These are phyloP conservation scores for Lepeophtheirus salmonis DNA, from an alignment of 1,140 invertebrate genomes.

Conservation along the genomic window DNA sequence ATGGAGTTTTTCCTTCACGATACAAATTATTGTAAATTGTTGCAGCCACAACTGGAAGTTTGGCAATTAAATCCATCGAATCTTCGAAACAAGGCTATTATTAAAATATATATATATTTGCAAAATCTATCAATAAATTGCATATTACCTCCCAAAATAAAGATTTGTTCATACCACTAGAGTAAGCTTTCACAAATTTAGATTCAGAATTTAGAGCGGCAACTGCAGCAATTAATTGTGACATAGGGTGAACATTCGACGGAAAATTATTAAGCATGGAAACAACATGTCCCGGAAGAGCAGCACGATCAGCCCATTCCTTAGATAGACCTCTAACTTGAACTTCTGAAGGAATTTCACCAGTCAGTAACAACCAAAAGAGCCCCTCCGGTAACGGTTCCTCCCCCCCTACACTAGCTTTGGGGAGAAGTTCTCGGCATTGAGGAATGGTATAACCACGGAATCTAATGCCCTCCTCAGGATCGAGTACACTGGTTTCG, in stretches of 20 bases:
- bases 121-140: too few relatives aligned
- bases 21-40: conserved; percentile 84
- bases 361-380: conserved; percentile 85
- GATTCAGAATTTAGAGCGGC: conserved; percentile 82
- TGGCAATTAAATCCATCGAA: conserved; percentile 86
- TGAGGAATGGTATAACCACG: conserved; percentile 86
- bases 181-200: conserved; percentile 78
- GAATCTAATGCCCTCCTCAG: conserved; percentile 89
- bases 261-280: conserved; percentile 90
- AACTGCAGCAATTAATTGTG: conserved; percentile 78
- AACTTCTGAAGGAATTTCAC: conserved; percentile 63
- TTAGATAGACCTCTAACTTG: conserved; percentile 51
- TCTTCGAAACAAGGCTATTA: conserved; percentile 76
- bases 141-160: conserved; percentile 91
- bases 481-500: conserved; percentile 83
- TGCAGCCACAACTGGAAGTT: conserved; percentile 78
- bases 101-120: too few relatives aligned
- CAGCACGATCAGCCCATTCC: conserved; percentile 75
- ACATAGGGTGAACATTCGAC: conserved; percentile 81
- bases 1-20: conserved; percentile 51
- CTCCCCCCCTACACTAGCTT: conserved; percentile 53
- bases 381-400: conserved; percentile 87
- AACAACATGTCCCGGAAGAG: conserved; percentile 75
- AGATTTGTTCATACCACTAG: conserved; percentile 57
- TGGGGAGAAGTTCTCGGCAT: conserved; percentile 74